Evolutionary conservation across 2,888 invertebrate genomes (phyloP), one percentile per base, ranked within the genome.

Genomic region (Limnephilus rhombicus): DNA sequence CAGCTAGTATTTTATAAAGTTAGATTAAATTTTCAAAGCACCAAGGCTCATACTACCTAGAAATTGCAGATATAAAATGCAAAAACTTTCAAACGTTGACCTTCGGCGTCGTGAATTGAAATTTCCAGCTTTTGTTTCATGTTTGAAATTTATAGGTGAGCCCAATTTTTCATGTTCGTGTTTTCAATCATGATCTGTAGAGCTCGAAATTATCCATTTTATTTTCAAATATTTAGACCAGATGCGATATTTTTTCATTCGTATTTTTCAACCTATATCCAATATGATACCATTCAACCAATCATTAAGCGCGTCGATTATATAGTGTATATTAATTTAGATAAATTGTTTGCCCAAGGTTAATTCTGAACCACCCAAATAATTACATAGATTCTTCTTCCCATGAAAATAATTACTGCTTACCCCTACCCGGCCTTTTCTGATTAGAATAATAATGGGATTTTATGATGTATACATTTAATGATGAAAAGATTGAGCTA

Each of bases 341-440:
- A 31, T 31, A 31, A 31, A 31, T 31, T 31, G 31, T 31, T 31
- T 31, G 31, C 31, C 31, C 31, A 4, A 0, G 29, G 81, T 85
- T 85, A 18, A 24, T n/a, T 41, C 9, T n/a, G 85, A 85, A 85
- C 85, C 45, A 37, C 85, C 85, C 45, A 37, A 31, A 13, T 31
- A 31, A 31, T 31, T 81, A 13, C 31, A 31, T 15, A 41, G 41
- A 18, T 41, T 37, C 18, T 80, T 91, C 81, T 93, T 93, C 92
- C 92, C 92, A 93, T 91, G 90, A 92, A 92, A 92, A 91, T 91
- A 92, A 92, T 92, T 82, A 91, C 85, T 91, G 91, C 80, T 80
- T 34, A 41, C 89, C 91, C 83, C 24, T 34, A 81, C 31, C 13
- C 29, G 80, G 85, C 85, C 13, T 45, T 24, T 31, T 53, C 68